Base-by-base conservation (phyloP, 53 echinoderm and acorn worm species). In the Pentamera pediparva region DNA sequence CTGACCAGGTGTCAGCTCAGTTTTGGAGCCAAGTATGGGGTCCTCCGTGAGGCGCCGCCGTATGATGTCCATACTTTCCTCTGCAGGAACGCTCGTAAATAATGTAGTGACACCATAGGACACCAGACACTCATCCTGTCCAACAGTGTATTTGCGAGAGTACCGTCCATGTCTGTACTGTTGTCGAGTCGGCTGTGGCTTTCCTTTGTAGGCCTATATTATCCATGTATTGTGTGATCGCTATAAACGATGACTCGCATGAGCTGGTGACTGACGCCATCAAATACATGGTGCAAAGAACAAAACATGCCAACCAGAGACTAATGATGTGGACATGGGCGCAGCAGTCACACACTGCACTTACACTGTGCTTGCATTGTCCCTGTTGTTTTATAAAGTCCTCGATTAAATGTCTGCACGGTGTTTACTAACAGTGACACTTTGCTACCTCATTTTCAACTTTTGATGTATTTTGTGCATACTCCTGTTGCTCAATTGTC, bases 131-230 rank as follows among this genome's bases (percentile, higher is more conserved):
- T n/a, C n/a, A n/a, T n/a, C n/a, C n/a, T n/a, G n/a, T n/a, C n/a
- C n/a, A n/a, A n/a, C n/a, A n/a, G n/a, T n/a, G n/a, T n/a, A n/a
- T n/a, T n/a, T n/a, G n/a, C n/a, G n/a, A n/a, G n/a, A n/a, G n/a
- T n/a, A n/a, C n/a, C n/a, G n/a, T n/a, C n/a, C n/a, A n/a, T n/a
- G n/a, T n/a, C n/a, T n/a, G n/a, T n/a, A n/a, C n/a, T n/a, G n/a
- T n/a, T n/a, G n/a, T n/a, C n/a, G n/a, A n/a, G n/a, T n/a, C n/a
- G n/a, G n/a, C n/a, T n/a, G n/a, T n/a, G n/a, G 41, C 30, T 39
- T 67, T 18, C 67, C 67, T 17, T 67, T 67, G 3, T 43, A 67
- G 18, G 67, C 28, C 21, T 67, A 67, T 32, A 67, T 67, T 41
- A 43, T 25, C 20, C 67, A 67, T 26, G 40, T 67, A 18, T 39